These are phyloP conservation scores for Sylvicola cinctus DNA, from an alignment of 2,888 invertebrate genomes.

Conservation along the genomic window DNA sequence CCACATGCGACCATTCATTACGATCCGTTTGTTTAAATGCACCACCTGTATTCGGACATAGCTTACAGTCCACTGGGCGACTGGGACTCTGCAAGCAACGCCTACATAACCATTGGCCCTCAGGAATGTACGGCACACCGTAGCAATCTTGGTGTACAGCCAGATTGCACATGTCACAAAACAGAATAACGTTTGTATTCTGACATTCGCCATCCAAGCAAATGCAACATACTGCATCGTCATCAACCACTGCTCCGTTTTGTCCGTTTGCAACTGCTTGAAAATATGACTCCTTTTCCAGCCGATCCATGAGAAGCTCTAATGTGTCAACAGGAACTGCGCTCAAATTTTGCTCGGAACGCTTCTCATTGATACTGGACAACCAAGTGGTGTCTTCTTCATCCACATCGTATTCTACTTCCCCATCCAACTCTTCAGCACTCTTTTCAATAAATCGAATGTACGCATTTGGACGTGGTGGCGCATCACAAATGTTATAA, in stretches of 20 bases:
- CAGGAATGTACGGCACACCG: slow-evolving; percentile 92
- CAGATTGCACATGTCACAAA: slow-evolving; percentile 99
- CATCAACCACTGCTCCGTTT: slow-evolving; percentile 59
- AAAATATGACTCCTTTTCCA: slow-evolving; percentile 95
- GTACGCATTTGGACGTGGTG: slow-evolving; percentile 68
- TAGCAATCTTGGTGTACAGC: slow-evolving; percentile 99
- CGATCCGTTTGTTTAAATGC: slow-evolving; percentile 97
- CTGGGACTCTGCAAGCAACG: slow-evolving; percentile 93
- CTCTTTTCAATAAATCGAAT: slow-evolving; percentile 90
- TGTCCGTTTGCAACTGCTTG: slow-evolving; percentile 56
- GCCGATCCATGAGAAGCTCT: slow-evolving; percentile 89
- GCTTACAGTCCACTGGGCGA: slow-evolving; percentile 85
- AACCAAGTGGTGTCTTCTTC: slow-evolving; percentile 97
- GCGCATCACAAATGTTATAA: slow-evolving; percentile 65
- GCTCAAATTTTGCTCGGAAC: slow-evolving; percentile 48
- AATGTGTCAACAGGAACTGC: slow-evolving; percentile 73
- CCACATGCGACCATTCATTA: slow-evolving; percentile 92
- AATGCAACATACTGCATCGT: slow-evolving; percentile 96
- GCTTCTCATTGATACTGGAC: slow-evolving; percentile 64
- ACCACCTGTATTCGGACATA: slow-evolving; percentile 95
- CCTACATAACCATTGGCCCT: slow-evolving; percentile 94
- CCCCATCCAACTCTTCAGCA: slow-evolving; percentile 83
- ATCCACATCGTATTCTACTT: slow-evolving; percentile 91
- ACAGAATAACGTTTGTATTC: slow-evolving; percentile 94
- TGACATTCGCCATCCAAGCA: slow-evolving; percentile 98